Percentiles rank a stretch among this genome's conserved stretches.
Conservation (phyloP, 2,888 invertebrate species). For the Litoditis marina region DNA sequence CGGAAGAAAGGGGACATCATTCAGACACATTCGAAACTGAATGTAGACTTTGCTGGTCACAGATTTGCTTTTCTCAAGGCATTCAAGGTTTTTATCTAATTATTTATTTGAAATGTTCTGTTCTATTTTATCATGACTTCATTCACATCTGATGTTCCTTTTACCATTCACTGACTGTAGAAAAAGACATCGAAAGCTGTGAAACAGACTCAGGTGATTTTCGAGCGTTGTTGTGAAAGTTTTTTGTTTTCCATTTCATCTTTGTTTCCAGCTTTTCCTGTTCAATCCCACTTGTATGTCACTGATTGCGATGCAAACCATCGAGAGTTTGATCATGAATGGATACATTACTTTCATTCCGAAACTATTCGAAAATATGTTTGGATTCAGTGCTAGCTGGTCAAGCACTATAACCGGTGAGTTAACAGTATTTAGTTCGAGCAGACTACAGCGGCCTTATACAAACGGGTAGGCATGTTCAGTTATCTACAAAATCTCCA, state of each 20-base stretch:
- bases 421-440: no score
- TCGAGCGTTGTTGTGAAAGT: not conserved
- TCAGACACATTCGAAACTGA: constrained; percentile 31
- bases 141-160: no score
- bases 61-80: constrained; percentile 39
- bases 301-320: constrained; percentile 43
- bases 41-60: constrained; percentile 41
- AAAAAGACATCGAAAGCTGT: no score
- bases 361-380: constrained; percentile 49
- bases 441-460: no score
- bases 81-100: no score
- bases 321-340: constrained; percentile 48
- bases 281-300: constrained; percentile 37
- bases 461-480: no score
- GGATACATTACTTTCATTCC: constrained; percentile 54
- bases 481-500: no score
- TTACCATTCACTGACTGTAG: no score
- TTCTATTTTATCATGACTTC: no score
- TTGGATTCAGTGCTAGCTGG: constrained; percentile 36
- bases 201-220: no score
- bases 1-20: constrained; percentile 38
- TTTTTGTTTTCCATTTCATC: not conserved
- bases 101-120: no score
- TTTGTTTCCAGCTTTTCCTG: constrained; percentile 29
- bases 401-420: constrained; percentile 44